Evolutionary conservation across 2,888 invertebrate genomes (phyloP).

Genomic region (Tenthredo notha): DNA sequence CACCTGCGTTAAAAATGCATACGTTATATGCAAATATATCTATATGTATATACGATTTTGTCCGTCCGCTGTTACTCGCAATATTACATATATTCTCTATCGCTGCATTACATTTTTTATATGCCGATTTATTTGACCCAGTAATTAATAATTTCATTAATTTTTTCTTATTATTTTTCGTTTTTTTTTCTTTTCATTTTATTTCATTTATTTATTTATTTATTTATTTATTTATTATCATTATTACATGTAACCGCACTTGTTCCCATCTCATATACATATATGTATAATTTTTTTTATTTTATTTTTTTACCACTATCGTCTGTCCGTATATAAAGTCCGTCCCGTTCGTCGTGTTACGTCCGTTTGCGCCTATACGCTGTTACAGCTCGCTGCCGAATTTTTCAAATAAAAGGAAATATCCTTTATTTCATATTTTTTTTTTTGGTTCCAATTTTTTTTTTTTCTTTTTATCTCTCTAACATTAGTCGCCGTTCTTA

Average conservation of each 20-base stretch:
- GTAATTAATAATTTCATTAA: constrained; percentile 67
- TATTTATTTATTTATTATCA: constrained; percentile 58
- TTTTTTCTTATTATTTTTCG: background rate
- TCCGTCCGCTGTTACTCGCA: constrained; percentile 50
- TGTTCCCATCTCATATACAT: background rate
- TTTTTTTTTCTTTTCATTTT: constrained; percentile 53
- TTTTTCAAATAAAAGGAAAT: background rate
- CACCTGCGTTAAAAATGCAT: background rate
- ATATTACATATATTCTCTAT: constrained; percentile 6
- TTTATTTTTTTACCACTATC: background rate
- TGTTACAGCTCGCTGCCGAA: constrained; percentile 19
- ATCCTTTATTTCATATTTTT: background rate
- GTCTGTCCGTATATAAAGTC: constrained; percentile 46
- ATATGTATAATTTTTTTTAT: constrained; percentile 6
- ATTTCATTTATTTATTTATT: constrained; percentile 1
- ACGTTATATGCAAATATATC: constrained; percentile 54
- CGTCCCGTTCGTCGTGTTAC: constrained; percentile 40
- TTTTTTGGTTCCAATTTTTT: background rate
- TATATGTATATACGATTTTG: constrained; percentile 24
- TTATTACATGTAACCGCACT: constrained; percentile 10
- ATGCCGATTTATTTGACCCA: constrained; percentile 32
- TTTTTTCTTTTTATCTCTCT: background rate
- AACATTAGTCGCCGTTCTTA: background rate
- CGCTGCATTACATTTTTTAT: constrained; percentile 16
- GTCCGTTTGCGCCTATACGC: constrained; percentile 49